Base-by-base conservation (phyloP, 1,140 invertebrate species). In the Plectrocnemia conspersa region DNA sequence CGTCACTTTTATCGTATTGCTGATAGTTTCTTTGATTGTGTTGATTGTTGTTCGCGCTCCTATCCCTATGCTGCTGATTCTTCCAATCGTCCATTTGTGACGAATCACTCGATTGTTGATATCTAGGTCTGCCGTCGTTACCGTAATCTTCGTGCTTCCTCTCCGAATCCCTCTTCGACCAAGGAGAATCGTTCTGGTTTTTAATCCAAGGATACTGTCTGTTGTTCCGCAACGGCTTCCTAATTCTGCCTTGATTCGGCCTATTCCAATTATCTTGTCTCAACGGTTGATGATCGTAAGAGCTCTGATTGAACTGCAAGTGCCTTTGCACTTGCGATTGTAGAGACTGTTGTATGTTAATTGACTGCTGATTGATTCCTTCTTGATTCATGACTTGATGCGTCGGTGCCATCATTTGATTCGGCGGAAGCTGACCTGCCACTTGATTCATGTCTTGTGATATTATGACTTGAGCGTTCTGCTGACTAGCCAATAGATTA, bases 201-300 rank as follows among this genome's bases (percentile, higher is more conserved):
- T 52, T 61, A 38, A 47, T 61, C 59, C 59, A 61, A 0, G 59
- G 59, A 46, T 54, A 50, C 21, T 41, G 35, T 27, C 53, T 46
- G 10, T 35, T 38, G 24, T 55, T 47, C 13, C 33, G 47, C 29
- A 36, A 33, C 33, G 40, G 33, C 41, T 60, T 52, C 44, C 59
- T 36, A 45, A 38, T 56, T 40, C 59, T 53, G 9, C 35, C 44
- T 38, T 47, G 50, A 35, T 32, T 56, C 13, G 24, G 25, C 27
- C 50, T 44, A 33, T 50, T 56, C n/a, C 53, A 24, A 35, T 35
- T 56, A 10, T 53, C 58, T 25, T 56, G 54, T 25, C 54, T 46
- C 18, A 24, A 35, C 1, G 50, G n/a, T 13, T 41, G 33, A 15
- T 60, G 53, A 18, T 56, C 38, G 24, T 44, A 52, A 1, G 49